Conservation (phyloP, 2,797 vertebrate species). For the Echiichthys vipera region DNA sequence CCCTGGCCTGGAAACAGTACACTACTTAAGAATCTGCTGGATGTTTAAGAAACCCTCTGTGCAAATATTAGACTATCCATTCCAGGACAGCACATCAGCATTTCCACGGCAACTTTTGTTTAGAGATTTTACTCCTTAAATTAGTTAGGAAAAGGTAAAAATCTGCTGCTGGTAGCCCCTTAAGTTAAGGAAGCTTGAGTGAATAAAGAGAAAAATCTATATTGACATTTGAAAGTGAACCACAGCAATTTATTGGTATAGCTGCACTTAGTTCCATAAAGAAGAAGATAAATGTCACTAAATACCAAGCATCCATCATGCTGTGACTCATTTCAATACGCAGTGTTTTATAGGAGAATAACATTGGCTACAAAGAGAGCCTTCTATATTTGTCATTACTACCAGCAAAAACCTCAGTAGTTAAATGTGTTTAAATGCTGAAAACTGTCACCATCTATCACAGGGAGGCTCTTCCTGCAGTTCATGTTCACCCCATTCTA, state of each 20-base stretch:
- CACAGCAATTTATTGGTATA: conserved; percentile 32
- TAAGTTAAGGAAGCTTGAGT: conserved; percentile 6
- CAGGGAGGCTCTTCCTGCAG: conserved; percentile 4
- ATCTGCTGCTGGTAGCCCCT: not conserved
- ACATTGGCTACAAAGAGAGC: conserved; percentile 12
- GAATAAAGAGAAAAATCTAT: conserved; percentile 29
- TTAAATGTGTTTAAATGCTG: conserved; percentile 18
- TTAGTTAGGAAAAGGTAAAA: conserved; percentile 19
- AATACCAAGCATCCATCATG: conserved; percentile 71
- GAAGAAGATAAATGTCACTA: conserved; percentile 63
- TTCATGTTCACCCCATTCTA: conserved; percentile 15
- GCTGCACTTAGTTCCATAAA: conserved; percentile 35
- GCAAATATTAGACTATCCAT: conserved; percentile 76
- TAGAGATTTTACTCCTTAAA: conserved; percentile 16
- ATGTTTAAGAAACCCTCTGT: conserved; percentile 71
- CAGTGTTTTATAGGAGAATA: conserved; percentile 18
- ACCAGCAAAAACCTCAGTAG: conserved; percentile 19
- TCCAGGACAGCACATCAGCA: conserved; percentile 52
- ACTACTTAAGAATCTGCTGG: conserved; percentile 62
- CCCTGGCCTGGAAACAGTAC: conserved; percentile 59
- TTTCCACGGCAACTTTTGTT: conserved; percentile 55
- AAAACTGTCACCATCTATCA: conserved; percentile 36
- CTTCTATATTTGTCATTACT: conserved; percentile 42
- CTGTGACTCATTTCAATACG: conserved; percentile 29
- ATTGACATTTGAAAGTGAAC: conserved; percentile 18